Conservation (phyloP, 2,797 vertebrate genomes). For the Falco rusticolus region DNA sequence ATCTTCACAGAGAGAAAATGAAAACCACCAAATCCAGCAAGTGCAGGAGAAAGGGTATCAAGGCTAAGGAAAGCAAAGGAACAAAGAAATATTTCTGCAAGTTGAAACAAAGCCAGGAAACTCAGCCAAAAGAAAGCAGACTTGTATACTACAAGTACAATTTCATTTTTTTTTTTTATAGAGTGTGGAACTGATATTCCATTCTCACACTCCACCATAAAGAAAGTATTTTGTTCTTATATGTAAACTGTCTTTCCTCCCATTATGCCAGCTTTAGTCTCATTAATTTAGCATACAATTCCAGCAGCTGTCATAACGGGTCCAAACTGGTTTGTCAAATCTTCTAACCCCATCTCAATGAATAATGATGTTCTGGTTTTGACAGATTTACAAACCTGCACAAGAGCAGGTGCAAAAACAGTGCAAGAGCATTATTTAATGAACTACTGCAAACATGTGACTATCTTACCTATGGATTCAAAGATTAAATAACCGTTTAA, state of each 20-base stretch:
- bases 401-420: background rate
- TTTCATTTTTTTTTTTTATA: background rate
- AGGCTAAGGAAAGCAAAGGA: background rate
- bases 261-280: background rate
- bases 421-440: background rate
- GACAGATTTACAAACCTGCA: background rate
- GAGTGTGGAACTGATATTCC: background rate
- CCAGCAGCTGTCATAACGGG: background rate
- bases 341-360: background rate
- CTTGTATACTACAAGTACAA: background rate
- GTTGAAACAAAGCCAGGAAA: background rate
- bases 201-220: background rate
- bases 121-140: background rate
- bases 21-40: background rate
- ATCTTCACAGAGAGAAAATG: background rate
- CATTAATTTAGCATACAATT: background rate
- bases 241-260: background rate
- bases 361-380: background rate
- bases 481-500: constrained; percentile 43
- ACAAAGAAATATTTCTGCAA: background rate
- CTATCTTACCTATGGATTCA: background rate
- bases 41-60: background rate
- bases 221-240: background rate
- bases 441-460: background rate
- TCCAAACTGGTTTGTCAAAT: background rate